These are phyloP conservation scores for Decapterus maruadsi DNA, from an alignment of 2,797 vertebrate genomes.

Conservation along the genomic window DNA sequence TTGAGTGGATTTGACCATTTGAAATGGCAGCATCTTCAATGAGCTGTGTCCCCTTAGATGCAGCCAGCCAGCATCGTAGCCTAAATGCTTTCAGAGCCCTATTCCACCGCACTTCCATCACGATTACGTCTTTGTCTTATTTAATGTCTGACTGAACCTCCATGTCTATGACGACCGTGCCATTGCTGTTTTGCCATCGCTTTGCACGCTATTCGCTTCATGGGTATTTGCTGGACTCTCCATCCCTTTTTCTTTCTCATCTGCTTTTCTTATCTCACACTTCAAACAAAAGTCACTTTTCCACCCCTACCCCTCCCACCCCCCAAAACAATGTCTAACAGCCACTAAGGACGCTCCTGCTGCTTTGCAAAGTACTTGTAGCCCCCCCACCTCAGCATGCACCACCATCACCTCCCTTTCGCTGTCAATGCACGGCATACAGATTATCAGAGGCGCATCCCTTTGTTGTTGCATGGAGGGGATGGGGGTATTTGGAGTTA, in stretches of 20 bases:
- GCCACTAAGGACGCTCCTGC: slow-evolving; percentile 62
- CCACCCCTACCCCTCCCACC: slow-evolving; percentile 1
- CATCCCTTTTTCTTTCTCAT: slow-evolving; percentile 55
- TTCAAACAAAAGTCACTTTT: slow-evolving; percentile 76
- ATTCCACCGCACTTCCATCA: slow-evolving; percentile 25
- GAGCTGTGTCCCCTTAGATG: slow-evolving; percentile 9
- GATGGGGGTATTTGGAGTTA: slow-evolving; percentile 87
- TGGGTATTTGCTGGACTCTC: slow-evolving; percentile 56
- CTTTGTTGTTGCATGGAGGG: slow-evolving; percentile 82
- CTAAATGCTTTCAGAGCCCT: not conserved
- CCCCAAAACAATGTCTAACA: slow-evolving; percentile 69
- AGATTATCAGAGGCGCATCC: slow-evolving; percentile 79
- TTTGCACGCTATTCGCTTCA: slow-evolving; percentile 74
- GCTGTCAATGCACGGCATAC: slow-evolving; percentile 81
- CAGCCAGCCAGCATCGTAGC: slow-evolving; percentile 21
- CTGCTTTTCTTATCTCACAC: slow-evolving; percentile 72
- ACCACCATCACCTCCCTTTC: slow-evolving; percentile 36
- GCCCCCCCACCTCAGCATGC: slow-evolving; percentile 6
- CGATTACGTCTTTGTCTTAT: slow-evolving; percentile 29
- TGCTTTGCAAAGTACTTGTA: slow-evolving; percentile 58
- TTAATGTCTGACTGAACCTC: slow-evolving; percentile 40
- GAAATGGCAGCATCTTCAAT: slow-evolving; percentile 25
- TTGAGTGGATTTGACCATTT: slow-evolving; percentile 20
- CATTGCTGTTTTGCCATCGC: slow-evolving; percentile 51
- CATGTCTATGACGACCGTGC: slow-evolving; percentile 37